Conservation (phyloP, 2,797 vertebrate genomes). For the Argentina silus region DNA sequence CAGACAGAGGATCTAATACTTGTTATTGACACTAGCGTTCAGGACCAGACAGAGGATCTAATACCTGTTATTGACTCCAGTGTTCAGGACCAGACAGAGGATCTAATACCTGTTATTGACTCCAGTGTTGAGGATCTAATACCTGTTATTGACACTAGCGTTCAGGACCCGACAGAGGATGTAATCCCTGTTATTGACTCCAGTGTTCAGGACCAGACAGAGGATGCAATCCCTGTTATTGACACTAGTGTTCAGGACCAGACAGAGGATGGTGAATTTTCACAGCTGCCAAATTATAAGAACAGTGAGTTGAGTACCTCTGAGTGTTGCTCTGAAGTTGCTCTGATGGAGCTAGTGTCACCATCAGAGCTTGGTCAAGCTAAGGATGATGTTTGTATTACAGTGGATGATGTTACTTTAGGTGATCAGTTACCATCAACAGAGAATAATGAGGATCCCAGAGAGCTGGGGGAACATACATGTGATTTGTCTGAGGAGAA, state of each 20-base stretch:
- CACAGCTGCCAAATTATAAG: background rate
- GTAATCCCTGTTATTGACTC: conserved; percentile 47
- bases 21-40: conserved; percentile 28
- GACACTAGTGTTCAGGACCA: conserved; percentile 27
- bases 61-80: conserved; percentile 49
- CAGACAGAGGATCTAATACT: too few relatives aligned
- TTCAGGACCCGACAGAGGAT: conserved; percentile 19
- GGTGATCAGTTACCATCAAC: conserved; percentile 22
- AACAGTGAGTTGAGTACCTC: background rate
- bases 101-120: conserved; percentile 47
- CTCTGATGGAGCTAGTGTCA: conserved; percentile 18
- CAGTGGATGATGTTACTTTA: conserved; percentile 21
- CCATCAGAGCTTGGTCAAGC: conserved; percentile 13
- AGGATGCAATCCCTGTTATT: conserved; percentile 39
- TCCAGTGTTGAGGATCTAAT: conserved; percentile 21
- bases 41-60: conserved; percentile 21
- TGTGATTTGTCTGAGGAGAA: conserved; percentile 12
- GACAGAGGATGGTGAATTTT: conserved; percentile 18
- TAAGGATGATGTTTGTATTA: conserved; percentile 16
- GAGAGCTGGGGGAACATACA: conserved; percentile 19
- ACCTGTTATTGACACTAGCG: conserved; percentile 32
- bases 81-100: conserved; percentile 17
- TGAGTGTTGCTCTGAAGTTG: conserved; percentile 24
- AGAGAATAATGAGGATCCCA: conserved; percentile 11
- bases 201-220: conserved; percentile 21